Evolutionary conservation across 1,140 invertebrate species (phyloP), one percentile per base, ranked within the genome.

Genomic region (Polypedilum pembai): DNA sequence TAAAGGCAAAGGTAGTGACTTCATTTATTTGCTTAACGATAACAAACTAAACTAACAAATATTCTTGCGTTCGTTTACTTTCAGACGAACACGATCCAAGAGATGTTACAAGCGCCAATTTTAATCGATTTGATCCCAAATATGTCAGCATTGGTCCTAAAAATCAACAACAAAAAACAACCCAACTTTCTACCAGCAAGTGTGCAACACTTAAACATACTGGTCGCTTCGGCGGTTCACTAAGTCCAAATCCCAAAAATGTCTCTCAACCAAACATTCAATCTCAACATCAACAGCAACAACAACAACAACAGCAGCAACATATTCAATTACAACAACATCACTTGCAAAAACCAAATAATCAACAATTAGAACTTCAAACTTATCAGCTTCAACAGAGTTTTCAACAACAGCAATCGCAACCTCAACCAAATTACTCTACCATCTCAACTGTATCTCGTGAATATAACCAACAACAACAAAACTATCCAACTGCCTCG

Each of bases 41-140:
- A 33, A 33, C 5, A 33, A 33, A 33, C n/a, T 3, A 33, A 33
- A 33, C 24, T 5, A 33, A 33, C 24, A n/a, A n/a, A n/a, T n/a
- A n/a, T n/a, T n/a, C n/a, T n/a, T n/a, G n/a, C 5, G 24, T 33
- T 33, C 24, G 24, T 33, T 33, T 33, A 73, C 21, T 33, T 41
- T 78, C 79, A 76, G 76, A 78, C 74, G 82, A 81, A 74, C 79
- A 78, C 75, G 84, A 82, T 77, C 82, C 83, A 0, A 77, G 81
- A 7, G 81, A 82, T 69, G 81, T 83, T 41, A 80, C 79, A 73
- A 80, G 81, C 75, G 83, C 80, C 76, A 82, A 82, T 75, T 83
- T 87, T 80, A 87, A 87, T 82, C 85, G 86, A 74, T 87, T 87
- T 80, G 86, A 87, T 80, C 86, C 86, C 75, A 87, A 87, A 77